Base-by-base conservation (phyloP, 1,140 invertebrate species). In the Drosophila seguyi region DNA sequence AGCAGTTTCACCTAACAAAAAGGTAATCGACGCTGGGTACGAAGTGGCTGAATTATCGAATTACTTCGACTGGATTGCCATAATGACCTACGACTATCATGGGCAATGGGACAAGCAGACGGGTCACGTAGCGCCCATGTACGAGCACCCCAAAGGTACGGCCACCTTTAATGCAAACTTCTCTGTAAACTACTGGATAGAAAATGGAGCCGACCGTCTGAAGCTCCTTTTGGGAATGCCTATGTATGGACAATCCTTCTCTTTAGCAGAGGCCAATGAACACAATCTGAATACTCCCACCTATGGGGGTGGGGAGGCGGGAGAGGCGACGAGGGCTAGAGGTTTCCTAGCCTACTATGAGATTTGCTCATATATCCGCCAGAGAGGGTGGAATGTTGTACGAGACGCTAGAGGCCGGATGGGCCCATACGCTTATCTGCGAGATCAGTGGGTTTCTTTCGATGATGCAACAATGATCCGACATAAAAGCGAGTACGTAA, bases 61-160 rank as follows among this genome's bases (percentile, higher is more conserved):
- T 57, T 94, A 96, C 71, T 93, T 98, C 0, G 97, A 98, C 90
- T 98, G 97, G 96, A 94, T 95, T 14, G 95, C 95, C 2, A 95
- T 98, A 4, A 98, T 98, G 95, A 95, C 96, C 1, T 98, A 98
- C 79, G 97, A 98, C 81, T 98, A 95, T 90, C 97, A 98, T 79
- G 97, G 97, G 0, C 95, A 97, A 76, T 97, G 96, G 95, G 96
- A 97, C 74, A 97, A 96, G 74, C 95, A 95, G 78, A 98, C 97
- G 6, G 96, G 97, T 4, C 97, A 98, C 82, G 95, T 97, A 18
- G 95, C 97, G 0, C 97, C 97, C 0, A 93, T 98, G 67, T 97
- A 96, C 79, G 94, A 95, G 56, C 95, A 96, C 79, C 94, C 95
- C 2, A 94, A 95, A 6, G 95, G 96, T 88, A 94, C 94, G 55